Conservation (phyloP, 2,113 vertebrate genomes). For the Thryonomys swinderianus region DNA sequence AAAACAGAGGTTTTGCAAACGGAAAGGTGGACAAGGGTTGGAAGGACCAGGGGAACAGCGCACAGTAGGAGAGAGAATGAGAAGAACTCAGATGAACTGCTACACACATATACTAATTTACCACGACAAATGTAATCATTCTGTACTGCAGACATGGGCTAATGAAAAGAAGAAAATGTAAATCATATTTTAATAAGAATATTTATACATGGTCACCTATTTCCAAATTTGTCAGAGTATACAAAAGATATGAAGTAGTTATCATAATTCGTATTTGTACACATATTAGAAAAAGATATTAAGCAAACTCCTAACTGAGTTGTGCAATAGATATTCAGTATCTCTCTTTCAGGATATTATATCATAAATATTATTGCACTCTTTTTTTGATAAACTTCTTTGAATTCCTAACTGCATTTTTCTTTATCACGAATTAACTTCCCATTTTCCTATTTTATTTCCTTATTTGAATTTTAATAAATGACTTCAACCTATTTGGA, state of each 20-base stretch:
- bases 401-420: background rate
- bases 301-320: background rate
- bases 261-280: background rate
- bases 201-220: slow-evolving; percentile 8
- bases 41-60: background rate
- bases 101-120: background rate
- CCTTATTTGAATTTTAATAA: background rate
- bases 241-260: background rate
- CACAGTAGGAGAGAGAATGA: background rate
- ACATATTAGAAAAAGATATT: slow-evolving; percentile 23
- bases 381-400: background rate
- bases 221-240: background rate
- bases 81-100: background rate
- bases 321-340: background rate
- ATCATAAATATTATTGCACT: background rate
- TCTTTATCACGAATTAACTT: background rate
- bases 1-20: background rate
- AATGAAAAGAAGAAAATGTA: background rate
- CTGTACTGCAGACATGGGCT: background rate
- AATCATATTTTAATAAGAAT: background rate
- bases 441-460: background rate
- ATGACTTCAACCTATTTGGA: background rate
- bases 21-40: background rate
- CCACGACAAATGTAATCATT: background rate
- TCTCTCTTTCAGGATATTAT: background rate